phyloP scores from a whole-genome alignment of 2,113 vertebrate species.

The Pithys albifrons region DNA sequence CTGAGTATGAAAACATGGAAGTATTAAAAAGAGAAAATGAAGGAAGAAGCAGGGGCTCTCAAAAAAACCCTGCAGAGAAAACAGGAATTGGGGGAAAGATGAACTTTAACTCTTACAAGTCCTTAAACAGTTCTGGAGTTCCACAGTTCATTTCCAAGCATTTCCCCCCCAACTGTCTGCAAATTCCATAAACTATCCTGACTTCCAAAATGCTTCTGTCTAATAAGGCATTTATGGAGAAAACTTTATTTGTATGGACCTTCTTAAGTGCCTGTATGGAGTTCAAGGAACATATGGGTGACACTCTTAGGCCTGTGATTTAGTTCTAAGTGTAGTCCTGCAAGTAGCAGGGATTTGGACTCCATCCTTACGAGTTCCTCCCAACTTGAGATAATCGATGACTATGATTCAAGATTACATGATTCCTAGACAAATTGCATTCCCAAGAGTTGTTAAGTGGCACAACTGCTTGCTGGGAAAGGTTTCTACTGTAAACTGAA shows the following conservation, averaged over 20 bases:
- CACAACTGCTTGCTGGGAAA: neutral
- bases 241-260: neutral
- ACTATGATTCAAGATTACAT: neutral
- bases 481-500: neutral
- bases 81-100: neutral
- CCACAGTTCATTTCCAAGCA: neutral
- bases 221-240: neutral
- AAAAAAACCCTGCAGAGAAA: neutral
- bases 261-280: neutral
- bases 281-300: neutral
- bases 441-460: neutral
- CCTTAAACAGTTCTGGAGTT: neutral
- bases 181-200: neutral
- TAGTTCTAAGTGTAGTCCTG: neutral
- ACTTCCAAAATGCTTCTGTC: neutral
- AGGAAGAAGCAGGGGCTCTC: neutral
- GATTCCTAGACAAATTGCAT: neutral
- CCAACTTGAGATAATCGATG: neutral
- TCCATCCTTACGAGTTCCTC: neutral
- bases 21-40: neutral
- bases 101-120: neutral
- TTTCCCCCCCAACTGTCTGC: neutral
- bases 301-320: neutral
- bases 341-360: neutral
- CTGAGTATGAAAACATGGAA: neutral